phyloP scores from a whole-genome alignment of 2,888 invertebrate genomes.

The Lamellibrachia satsuma region DNA sequence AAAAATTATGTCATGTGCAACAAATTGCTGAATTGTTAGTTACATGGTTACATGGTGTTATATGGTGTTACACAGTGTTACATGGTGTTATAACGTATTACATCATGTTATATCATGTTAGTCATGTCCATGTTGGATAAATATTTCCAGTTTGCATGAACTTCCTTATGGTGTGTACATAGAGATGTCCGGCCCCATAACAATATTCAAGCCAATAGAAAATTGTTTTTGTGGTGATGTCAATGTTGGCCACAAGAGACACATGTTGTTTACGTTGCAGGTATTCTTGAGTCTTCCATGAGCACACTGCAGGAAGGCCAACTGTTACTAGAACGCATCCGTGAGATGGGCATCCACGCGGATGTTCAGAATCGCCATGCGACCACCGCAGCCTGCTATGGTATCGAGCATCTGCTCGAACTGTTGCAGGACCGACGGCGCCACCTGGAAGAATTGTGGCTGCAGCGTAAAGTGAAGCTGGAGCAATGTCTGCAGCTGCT shows the following conservation, averaged over 20 bases:
- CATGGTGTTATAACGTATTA: too few relatives aligned
- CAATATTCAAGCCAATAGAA: neutral
- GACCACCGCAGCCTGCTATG: conserved; percentile 67
- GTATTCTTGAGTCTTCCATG: conserved; percentile 80
- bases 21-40: too few relatives aligned
- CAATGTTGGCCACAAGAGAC: neutral
- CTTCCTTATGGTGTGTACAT: too few relatives aligned
- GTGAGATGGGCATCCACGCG: conserved; percentile 78
- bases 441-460: conserved; percentile 73
- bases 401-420: conserved; percentile 67
- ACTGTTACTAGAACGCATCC: conserved; percentile 77
- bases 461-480: conserved; percentile 77
- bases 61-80: too few relatives aligned
- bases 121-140: too few relatives aligned
- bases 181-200: too few relatives aligned
- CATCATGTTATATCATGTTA: too few relatives aligned
- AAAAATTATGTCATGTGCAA: too few relatives aligned
- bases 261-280: conserved; percentile 48
- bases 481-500: conserved; percentile 82
- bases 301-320: conserved; percentile 84
- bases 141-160: too few relatives aligned
- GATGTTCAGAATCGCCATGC: conserved; percentile 71
- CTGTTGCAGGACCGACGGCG: conserved; percentile 71
- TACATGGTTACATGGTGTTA: too few relatives aligned
- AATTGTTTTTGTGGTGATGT: too few relatives aligned